Evolutionary conservation across 2,888 invertebrate species (phyloP).

Genomic region (Geotrupes spiniger): DNA sequence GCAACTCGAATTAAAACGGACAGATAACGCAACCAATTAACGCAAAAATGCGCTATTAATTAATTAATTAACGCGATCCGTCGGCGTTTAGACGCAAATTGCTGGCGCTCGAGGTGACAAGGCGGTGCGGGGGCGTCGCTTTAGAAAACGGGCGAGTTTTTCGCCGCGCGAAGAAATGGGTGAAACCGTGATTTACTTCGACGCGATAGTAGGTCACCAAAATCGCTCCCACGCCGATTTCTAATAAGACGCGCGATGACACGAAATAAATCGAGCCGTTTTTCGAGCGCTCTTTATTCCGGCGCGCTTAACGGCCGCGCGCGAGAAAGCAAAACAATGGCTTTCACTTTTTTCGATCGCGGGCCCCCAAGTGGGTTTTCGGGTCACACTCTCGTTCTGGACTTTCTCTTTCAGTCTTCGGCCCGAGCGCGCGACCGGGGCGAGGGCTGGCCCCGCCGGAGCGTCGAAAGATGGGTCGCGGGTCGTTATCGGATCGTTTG

Average conservation of each 20-base stretch:
- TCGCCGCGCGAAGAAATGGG: conserved; percentile 10
- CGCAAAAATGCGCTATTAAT: no score
- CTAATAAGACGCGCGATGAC: conserved; percentile 22
- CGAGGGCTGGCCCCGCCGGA: no score
- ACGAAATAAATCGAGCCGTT: conserved; percentile 19
- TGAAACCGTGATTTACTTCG: conserved; percentile 8
- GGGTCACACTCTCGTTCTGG: conserved; percentile 29
- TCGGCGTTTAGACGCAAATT: no score
- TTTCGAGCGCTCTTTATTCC: conserved; percentile 17
- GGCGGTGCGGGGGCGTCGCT: no score
- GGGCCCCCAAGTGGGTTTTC: conserved; percentile 28
- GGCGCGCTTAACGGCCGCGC: conserved; percentile 14
- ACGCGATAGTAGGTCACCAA: conserved; percentile 18
- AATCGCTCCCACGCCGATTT: conserved; percentile 20
- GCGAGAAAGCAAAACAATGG: conserved; percentile 30
- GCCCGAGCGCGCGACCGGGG: no score
- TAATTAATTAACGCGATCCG: no score
- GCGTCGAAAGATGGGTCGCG: no score
- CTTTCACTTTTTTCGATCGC: conserved; percentile 34
- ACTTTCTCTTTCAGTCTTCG: conserved; percentile 35
- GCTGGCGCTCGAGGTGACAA: no score
- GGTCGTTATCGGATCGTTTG: no score
- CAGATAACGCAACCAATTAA: no score
- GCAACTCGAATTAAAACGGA: no score
- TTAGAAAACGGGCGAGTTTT: background rate